Percentiles rank a stretch among this genome's conserved stretches.
Evolutionary conservation across 2,888 invertebrate genomes (phyloP).

Genomic region (Leuctra nigra): DNA sequence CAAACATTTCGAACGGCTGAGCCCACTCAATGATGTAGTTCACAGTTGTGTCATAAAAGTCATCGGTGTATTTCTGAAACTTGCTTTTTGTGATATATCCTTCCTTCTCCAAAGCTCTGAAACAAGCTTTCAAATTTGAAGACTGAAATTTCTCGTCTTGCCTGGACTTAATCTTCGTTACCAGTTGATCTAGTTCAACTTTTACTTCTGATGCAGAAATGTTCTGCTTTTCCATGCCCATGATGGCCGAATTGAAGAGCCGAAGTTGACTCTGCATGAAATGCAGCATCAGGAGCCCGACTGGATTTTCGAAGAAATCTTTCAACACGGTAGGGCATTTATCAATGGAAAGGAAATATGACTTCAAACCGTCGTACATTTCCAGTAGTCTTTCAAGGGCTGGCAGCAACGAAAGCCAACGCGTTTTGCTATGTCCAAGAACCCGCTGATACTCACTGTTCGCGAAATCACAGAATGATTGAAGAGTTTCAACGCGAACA

Average conservation of each 20-base stretch:
- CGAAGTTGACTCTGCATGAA: constrained; percentile 11
- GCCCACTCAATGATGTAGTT: not conserved
- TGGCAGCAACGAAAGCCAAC: constrained; percentile 33
- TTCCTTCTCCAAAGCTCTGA: too few species aligned
- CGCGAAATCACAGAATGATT: constrained; percentile 35
- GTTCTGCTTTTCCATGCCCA: not conserved
- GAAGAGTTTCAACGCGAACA: constrained; percentile 34
- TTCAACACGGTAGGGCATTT: constrained; percentile 30
- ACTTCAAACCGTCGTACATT: constrained; percentile 31
- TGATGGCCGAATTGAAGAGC: constrained; percentile 10
- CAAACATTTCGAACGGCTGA: too few species aligned
- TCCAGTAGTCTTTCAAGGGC: constrained; percentile 34
- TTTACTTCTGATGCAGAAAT: not conserved
- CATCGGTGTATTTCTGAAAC: too few species aligned
- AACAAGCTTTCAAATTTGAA: too few species aligned
- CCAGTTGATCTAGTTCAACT: not conserved
- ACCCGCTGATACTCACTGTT: constrained; percentile 33
- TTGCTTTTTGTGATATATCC: too few species aligned
- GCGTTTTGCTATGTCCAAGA: constrained; percentile 31
- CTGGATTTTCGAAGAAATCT: constrained; percentile 30
- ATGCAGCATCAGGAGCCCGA: constrained; percentile 1
- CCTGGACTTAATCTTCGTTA: not conserved
- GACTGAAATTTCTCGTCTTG: not conserved
- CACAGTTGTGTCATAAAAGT: too few species aligned
- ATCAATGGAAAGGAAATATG: constrained; percentile 32